phyloP scores from a whole-genome alignment of 2,888 invertebrate genomes.

The Pimpla rufipes region DNA sequence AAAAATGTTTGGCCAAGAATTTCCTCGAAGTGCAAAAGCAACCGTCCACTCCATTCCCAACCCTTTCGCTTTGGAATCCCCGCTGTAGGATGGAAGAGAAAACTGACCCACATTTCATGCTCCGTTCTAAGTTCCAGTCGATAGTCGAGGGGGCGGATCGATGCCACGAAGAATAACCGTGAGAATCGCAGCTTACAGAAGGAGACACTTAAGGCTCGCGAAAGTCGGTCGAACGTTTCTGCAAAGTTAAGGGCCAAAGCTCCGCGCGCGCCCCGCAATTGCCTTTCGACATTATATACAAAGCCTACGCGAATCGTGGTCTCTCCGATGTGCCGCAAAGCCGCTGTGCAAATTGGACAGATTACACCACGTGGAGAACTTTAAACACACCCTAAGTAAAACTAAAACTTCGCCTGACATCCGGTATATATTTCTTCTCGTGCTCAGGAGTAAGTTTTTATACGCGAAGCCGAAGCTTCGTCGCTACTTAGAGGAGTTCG shows the following conservation, averaged over 20 bases:
- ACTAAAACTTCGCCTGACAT: neutral
- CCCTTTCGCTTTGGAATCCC: neutral
- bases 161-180: conserved; percentile 37
- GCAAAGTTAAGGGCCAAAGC: neutral
- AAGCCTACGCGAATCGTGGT: neutral
- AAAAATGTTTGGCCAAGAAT: conserved; percentile 14
- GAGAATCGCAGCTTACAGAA: conserved; percentile 16
- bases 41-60: neutral
- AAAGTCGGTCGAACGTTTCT: conserved; percentile 49
- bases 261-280: neutral
- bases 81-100: neutral
- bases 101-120: conserved; percentile 31
- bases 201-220: conserved; percentile 11
- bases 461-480: neutral
- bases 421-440: neutral
- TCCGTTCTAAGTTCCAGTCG: conserved; percentile 21
- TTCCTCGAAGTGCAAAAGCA: neutral
- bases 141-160: conserved; percentile 45
- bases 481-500: conserved; percentile 4
- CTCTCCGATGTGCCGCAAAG: conserved; percentile 2
- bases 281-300: conserved; percentile 1
- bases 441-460: conserved; percentile 25
- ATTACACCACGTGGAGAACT: conserved; percentile 18
- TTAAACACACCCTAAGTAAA: conserved; percentile 15
- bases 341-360: conserved; percentile 21